Evolutionary conservation across 1,140 invertebrate species (phyloP).

Genomic region (Caenorhabditis elegans): DNA sequence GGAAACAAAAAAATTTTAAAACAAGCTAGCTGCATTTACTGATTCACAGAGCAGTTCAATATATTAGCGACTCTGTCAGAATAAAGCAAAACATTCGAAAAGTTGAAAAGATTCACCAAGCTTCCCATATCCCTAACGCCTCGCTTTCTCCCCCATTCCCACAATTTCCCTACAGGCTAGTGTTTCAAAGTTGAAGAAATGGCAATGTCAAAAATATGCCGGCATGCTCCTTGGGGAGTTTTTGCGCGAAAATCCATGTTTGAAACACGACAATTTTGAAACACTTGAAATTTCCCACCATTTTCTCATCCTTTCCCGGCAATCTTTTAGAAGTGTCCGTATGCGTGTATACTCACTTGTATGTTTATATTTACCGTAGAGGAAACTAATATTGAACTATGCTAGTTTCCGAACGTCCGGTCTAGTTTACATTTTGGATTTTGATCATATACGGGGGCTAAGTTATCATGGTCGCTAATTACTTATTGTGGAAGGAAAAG

Average conservation of each 20-base stretch:
- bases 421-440: background rate
- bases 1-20: too few relatives aligned
- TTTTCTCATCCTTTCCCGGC: background rate
- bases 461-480: too few relatives aligned
- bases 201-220: conserved; percentile 29
- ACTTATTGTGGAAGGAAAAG: too few relatives aligned
- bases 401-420: background rate
- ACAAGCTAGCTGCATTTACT: too few relatives aligned
- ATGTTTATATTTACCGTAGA: background rate
- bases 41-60: too few relatives aligned
- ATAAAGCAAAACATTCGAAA: background rate
- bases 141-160: background rate
- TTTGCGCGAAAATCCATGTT: conserved; percentile 20
- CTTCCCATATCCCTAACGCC: background rate
- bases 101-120: background rate
- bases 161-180: conserved; percentile 25
- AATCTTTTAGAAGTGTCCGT: conserved; percentile 17
- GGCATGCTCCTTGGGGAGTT: conserved; percentile 15
- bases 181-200: conserved; percentile 31
- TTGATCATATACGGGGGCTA: background rate
- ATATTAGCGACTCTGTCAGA: too few relatives aligned
- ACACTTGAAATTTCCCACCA: conserved; percentile 10
- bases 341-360: background rate
- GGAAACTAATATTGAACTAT: background rate
- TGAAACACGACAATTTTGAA: conserved; percentile 32